Evolutionary conservation across 1,140 invertebrate species (phyloP).

Genomic region (Aporrectodea caliginosa): DNA sequence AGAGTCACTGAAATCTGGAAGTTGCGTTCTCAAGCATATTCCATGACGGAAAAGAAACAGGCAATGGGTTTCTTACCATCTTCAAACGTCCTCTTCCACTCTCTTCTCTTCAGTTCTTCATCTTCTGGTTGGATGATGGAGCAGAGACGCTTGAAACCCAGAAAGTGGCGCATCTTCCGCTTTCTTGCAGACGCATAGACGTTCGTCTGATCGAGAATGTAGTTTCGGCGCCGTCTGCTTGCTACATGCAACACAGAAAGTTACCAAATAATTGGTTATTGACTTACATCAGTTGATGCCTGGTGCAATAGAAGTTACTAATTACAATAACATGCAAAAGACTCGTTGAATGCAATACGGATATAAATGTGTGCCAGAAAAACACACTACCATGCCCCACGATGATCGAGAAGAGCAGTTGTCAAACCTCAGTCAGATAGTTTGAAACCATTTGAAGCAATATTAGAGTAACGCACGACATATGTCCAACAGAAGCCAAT

Average conservation of each 20-base stretch:
- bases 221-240: slow-evolving; percentile 73
- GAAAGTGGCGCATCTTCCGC: slow-evolving; percentile 32
- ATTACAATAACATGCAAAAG: too few relatives aligned
- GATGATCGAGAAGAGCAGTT: too few relatives aligned
- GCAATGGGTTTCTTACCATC: slow-evolving; percentile 32
- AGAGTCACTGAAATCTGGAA: too few relatives aligned
- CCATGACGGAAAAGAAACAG: too few relatives aligned
- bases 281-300: background rate
- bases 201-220: slow-evolving; percentile 75
- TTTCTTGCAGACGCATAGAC: slow-evolving; percentile 30
- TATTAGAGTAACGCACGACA: too few relatives aligned
- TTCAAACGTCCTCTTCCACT: slow-evolving; percentile 32
- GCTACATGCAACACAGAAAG: slow-evolving; percentile 58
- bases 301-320: background rate
- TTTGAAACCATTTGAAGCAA: too few relatives aligned
- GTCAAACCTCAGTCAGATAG: too few relatives aligned
- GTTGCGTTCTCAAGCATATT: too few relatives aligned
- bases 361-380: too few relatives aligned
- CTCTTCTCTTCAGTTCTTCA: slow-evolving; percentile 27
- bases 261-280: background rate
- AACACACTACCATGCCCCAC: too few relatives aligned
- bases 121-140: slow-evolving; percentile 32
- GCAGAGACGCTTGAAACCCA: slow-evolving; percentile 28
- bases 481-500: too few relatives aligned
- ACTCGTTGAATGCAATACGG: too few relatives aligned